Percentiles rank a stretch among this genome's conserved stretches.
Conservation (phyloP, 2,113 vertebrate species). For the Puma concolor region DNA sequence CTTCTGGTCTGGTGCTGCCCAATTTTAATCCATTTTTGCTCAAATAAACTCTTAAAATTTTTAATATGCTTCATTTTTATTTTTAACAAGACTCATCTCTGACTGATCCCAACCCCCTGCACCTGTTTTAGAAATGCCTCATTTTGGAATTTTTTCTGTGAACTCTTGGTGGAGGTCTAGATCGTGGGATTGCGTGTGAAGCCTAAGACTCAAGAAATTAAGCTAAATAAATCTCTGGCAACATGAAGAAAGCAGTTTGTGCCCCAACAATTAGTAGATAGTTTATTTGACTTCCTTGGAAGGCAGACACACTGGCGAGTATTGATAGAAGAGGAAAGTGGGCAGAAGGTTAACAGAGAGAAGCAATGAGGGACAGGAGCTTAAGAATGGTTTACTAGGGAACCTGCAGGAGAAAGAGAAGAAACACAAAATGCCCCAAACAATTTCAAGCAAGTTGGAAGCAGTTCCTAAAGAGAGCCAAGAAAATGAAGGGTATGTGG, state of each 20-base stretch:
- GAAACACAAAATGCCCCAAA: not conserved
- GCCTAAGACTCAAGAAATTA: not conserved
- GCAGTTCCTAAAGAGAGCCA: not conserved
- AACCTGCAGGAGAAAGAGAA: not conserved
- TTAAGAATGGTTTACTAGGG: not conserved
- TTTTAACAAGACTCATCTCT: not conserved
- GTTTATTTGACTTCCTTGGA: not conserved
- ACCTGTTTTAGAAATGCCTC: not conserved
- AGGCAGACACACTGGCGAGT: not conserved
- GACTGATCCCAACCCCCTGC: not conserved
- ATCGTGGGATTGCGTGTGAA: not conserved
- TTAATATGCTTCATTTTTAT: not conserved
- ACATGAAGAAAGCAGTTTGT: not conserved
- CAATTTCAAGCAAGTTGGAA: conserved; percentile 19
- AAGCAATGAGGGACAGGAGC: not conserved
- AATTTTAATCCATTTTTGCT: not conserved
- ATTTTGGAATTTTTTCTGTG: not conserved
- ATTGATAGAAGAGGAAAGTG: not conserved
- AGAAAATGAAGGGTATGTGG: not conserved
- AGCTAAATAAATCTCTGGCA: not conserved
- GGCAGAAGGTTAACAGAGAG: not conserved
- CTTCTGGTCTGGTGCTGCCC: not conserved
- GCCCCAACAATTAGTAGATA: not conserved
- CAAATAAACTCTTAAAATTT: not conserved
- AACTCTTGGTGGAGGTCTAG: not conserved